A percentile compares a stretch with the other conserved stretches of the same genome.
These are phyloP conservation scores for Protonemura montana DNA, from an alignment of 2,888 invertebrate genomes.

Conservation along the genomic window DNA sequence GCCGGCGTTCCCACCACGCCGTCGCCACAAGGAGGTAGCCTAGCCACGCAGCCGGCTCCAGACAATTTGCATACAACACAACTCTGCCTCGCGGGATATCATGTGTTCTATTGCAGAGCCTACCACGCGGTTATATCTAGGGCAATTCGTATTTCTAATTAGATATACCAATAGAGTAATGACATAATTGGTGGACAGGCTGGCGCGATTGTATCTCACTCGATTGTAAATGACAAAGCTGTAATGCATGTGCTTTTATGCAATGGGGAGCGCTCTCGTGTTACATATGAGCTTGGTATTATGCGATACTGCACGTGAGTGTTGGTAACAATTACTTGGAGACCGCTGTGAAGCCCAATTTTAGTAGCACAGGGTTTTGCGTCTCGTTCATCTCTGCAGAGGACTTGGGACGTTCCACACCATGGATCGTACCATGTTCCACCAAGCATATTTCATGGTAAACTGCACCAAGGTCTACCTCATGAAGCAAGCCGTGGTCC, in stretches of 20 bases:
- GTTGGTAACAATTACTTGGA: background rate
- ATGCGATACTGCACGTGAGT: background rate
- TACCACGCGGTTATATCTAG: background rate
- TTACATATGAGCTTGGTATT: background rate
- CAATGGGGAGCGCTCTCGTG: background rate
- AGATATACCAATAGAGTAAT: slow-evolving; percentile 1
- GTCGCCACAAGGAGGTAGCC: background rate
- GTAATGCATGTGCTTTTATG: background rate
- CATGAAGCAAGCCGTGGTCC: no score
- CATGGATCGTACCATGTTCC: no score
- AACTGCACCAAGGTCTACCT: no score
- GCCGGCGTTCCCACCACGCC: background rate
- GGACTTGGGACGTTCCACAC: background rate
- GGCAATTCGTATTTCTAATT: slow-evolving; percentile 7
- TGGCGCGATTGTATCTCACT: background rate
- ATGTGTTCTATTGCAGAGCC: background rate
- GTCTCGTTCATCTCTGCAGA: background rate
- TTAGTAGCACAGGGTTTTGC: background rate
- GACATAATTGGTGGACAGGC: background rate
- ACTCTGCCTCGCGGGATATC: background rate
- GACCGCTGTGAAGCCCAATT: background rate
- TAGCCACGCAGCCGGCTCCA: background rate
- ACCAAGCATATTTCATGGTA: no score
- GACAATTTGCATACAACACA: background rate
- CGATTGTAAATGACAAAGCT: background rate